Evolutionary conservation across 2,888 invertebrate genomes (phyloP).

Genomic region (Mycogona germanica): DNA sequence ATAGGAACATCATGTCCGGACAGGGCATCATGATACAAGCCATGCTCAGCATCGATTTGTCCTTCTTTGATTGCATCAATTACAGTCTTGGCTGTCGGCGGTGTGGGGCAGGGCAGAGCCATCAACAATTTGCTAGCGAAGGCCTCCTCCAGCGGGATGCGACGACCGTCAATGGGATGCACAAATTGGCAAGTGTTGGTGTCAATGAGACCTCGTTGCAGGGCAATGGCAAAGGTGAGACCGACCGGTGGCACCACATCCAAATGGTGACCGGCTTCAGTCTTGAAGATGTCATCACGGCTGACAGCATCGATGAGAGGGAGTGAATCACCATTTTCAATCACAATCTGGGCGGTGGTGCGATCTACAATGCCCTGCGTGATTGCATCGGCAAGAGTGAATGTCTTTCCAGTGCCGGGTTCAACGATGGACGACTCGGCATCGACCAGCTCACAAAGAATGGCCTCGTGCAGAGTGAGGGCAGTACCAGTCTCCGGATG

Average conservation of each 20-base stretch:
- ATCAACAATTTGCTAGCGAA: conserved; percentile 25
- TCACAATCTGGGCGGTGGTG: conserved; percentile 63
- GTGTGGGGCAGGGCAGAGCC: conserved; percentile 52
- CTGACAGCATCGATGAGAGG: conserved; percentile 24
- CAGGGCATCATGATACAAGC: conserved; percentile 35
- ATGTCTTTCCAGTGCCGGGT: conserved; percentile 46
- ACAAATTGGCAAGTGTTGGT: conserved; percentile 33
- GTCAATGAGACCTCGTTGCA: conserved; percentile 35
- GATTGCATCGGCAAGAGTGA: conserved; percentile 70
- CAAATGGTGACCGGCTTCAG: conserved; percentile 29
- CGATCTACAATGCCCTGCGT: conserved; percentile 71
- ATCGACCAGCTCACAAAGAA: conserved; percentile 52
- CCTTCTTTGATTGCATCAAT: conserved; percentile 57
- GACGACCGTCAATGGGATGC: conserved; percentile 34
- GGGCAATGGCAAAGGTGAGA: conserved; percentile 36
- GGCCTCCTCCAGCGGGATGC: conserved; percentile 33
- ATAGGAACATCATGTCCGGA: conserved; percentile 35
- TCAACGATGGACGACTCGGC: conserved; percentile 55
- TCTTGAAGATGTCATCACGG: conserved; percentile 45
- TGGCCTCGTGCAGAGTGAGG: conserved; percentile 66
- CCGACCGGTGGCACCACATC: conserved; percentile 56
- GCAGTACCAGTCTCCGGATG: conserved; percentile 76
- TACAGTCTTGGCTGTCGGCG: conserved; percentile 51
- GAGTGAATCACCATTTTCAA: conserved; percentile 24
- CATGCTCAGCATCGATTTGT: conserved; percentile 44